Conservation (phyloP, 2,113 vertebrate species). For the Brachypodius melanocephalos region DNA sequence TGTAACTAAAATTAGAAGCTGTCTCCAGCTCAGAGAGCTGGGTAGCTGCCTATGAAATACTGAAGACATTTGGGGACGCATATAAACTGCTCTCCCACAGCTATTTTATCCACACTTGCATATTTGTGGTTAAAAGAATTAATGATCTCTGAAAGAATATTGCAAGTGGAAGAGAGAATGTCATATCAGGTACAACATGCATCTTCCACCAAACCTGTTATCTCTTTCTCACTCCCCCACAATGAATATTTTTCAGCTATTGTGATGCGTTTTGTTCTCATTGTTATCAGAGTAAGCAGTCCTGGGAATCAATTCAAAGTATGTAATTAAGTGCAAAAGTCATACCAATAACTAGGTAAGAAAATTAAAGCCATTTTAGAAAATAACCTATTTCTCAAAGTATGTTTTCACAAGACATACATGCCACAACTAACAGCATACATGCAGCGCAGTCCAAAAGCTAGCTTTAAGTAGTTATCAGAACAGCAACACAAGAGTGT, state of each 20-base stretch:
- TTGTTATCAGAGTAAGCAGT: constrained; percentile 46
- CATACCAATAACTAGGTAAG: neutral
- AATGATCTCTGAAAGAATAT: neutral
- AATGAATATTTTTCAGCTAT: neutral
- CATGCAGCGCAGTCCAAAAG: constrained; percentile 16
- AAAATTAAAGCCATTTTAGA: constrained; percentile 48
- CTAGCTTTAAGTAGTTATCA: neutral
- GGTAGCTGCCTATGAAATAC: neutral
- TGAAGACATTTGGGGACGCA: neutral
- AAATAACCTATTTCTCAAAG: constrained; percentile 55
- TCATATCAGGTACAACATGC: neutral
- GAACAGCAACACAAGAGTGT: neutral
- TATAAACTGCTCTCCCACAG: neutral
- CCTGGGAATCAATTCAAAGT: constrained; percentile 11
- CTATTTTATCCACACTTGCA: neutral
- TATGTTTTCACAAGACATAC: neutral
- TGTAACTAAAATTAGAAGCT: constrained; percentile 1
- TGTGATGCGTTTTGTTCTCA: neutral
- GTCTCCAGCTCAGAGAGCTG: neutral
- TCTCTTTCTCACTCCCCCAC: neutral
- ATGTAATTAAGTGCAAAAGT: constrained; percentile 32
- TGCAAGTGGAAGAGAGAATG: neutral
- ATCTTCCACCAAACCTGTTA: neutral
- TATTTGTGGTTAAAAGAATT: neutral
- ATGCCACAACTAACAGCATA: neutral